Percentiles rank a stretch among this genome's conserved stretches.
Evolutionary conservation across 2,888 invertebrate genomes (phyloP).

Genomic region (Schizotus pectinicornis): DNA sequence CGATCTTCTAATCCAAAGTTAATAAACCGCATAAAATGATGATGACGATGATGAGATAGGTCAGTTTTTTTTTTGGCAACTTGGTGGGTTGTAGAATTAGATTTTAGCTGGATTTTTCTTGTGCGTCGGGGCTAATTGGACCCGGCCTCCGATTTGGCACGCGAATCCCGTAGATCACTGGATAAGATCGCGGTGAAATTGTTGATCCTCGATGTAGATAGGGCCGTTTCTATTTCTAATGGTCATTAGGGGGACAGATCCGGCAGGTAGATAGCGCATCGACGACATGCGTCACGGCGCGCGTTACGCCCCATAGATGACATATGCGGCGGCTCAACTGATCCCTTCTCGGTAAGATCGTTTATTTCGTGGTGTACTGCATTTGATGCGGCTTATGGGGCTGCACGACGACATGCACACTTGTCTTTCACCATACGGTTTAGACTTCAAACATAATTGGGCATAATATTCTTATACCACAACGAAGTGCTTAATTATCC

Average conservation of each 20-base stretch:
- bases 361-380: slow-evolving; percentile 33
- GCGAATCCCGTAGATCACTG: slow-evolving; percentile 18
- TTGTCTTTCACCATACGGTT: slow-evolving; percentile 6
- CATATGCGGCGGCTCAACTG: slow-evolving; percentile 54
- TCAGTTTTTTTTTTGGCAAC: too few relatives aligned
- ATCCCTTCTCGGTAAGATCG: slow-evolving; percentile 36
- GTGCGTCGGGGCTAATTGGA: slow-evolving; percentile 2
- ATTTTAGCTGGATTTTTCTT: neutral
- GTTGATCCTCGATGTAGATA: slow-evolving; percentile 26
- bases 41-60: too few relatives aligned
- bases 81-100: neutral
- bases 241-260: slow-evolving; percentile 54
- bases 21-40: too few relatives aligned
- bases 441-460: neutral
- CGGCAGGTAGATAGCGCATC: slow-evolving; percentile 52
- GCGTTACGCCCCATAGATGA: slow-evolving; percentile 56
- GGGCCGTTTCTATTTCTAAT: slow-evolving; percentile 47
- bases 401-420: neutral
- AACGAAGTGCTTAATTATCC: neutral
- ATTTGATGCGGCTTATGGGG: too few relatives aligned
- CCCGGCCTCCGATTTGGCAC: slow-evolving; percentile 20
- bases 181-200: slow-evolving; percentile 16
- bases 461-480: neutral
- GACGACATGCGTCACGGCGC: slow-evolving; percentile 58
- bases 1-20: too few relatives aligned